Base-by-base conservation (phyloP, 23 tunicate genomes). In the Trididemnum miniatum region DNA sequence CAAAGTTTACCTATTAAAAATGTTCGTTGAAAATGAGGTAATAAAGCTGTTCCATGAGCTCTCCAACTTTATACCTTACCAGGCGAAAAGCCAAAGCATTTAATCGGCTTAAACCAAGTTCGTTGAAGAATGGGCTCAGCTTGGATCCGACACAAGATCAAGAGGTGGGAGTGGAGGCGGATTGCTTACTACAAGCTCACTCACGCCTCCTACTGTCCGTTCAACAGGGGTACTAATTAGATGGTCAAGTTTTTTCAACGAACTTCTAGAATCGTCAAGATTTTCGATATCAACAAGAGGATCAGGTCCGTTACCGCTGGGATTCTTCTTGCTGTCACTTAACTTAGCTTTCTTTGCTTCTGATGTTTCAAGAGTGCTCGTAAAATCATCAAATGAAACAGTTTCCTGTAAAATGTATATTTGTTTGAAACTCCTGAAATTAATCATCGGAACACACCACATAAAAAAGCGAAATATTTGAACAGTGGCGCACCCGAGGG, bases 161-260 rank as follows among this genome's bases (percentile, higher is more conserved):
- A 92, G 66, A 22, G 97, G 97, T 0, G 97, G 97, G 31, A 92
- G 65, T 3, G 84, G 90, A 35, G 91, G 97, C 31, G 97, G 97
- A 26, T 84, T 87, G 82, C 92, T 92, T 22, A 87, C 92, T 18
- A 87, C 81, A 31, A 88, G 65, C 81, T 86, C 97, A 76, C 80
- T 87, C 31, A 92, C 75, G 3, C 88, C 97, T 57, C 97, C 92
- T 29, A 83, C 85, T n/a, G 88, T 86, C 32, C 87, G 36, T 26
- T 81, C 85, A 2, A 59, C 79, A 23, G 90, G 86, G 2, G 81
- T 51, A 64, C 85, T 78, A 34, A 92, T 92, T 34, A 82, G 87
- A 3, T 82, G 84, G 54, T 92, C 92, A 9, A 92, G 67, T 50
- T 87, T 92, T 38, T 92, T 92, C 0, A 92, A 31, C 31, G 89